phyloP scores from a whole-genome alignment of 2,888 invertebrate species.

The Maniola hyperantus region DNA sequence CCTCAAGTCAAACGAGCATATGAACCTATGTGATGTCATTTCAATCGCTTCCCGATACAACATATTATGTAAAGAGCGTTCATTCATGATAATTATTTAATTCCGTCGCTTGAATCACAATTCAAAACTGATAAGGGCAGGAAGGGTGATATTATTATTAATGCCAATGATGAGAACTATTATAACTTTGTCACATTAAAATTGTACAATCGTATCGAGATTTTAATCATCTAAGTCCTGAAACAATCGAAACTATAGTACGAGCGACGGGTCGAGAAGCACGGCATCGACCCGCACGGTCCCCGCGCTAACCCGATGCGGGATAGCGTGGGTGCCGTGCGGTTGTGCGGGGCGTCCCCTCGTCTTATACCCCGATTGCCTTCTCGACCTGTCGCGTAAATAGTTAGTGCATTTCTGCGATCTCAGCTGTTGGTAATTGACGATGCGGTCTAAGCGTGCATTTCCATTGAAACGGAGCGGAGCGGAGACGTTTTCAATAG shows the following conservation, averaged over 20 bases:
- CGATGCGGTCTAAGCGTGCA: no score
- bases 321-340: no score
- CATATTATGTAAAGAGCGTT: constrained; percentile 22
- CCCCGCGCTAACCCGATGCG: no score
- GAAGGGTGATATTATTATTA: constrained; percentile 22
- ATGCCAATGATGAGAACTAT: constrained; percentile 16
- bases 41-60: constrained; percentile 9
- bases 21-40: neutral
- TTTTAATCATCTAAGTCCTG: neutral
- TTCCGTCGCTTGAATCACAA: constrained; percentile 24
- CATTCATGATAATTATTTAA: constrained; percentile 21
- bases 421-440: no score
- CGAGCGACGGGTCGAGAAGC: no score
- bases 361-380: no score
- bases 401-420: no score
- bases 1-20: neutral
- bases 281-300: no score
- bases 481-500: no score
- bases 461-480: no score
- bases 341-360: no score
- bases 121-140: constrained; percentile 20
- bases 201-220: constrained; percentile 1
- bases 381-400: no score
- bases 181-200: neutral
- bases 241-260: neutral